A percentile compares a stretch with the other conserved stretches of the same genome.
These are phyloP conservation scores for Pterocles burchelli DNA, from an alignment of 2,113 vertebrate genomes.

Conservation along the genomic window DNA sequence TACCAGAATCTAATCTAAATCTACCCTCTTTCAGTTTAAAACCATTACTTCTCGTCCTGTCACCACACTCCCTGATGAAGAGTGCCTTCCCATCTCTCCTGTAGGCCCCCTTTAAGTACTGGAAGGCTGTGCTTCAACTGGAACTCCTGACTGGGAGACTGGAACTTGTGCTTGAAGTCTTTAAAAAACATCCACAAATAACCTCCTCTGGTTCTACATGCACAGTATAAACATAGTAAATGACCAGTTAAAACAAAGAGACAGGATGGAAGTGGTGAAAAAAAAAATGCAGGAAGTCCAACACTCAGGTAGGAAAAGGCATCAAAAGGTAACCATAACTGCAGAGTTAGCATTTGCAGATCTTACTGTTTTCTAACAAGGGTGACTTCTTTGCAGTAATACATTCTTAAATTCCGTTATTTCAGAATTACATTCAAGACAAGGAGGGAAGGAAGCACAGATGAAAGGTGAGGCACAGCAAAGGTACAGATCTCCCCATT, in stretches of 20 bases:
- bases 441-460: slow-evolving; percentile 2
- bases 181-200: too few species aligned
- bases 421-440: not conserved
- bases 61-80: too few species aligned
- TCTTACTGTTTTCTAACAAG: not conserved
- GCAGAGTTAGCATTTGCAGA: not conserved
- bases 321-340: not conserved
- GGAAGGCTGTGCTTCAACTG: too few species aligned
- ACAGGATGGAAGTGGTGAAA: not conserved
- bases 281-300: not conserved
- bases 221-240: not conserved
- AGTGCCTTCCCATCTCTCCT: too few species aligned
- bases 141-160: too few species aligned
- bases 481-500: not conserved
- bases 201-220: not conserved
- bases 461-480: not conserved
- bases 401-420: not conserved
- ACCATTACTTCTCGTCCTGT: too few species aligned
- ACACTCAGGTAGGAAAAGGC: not conserved
- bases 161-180: too few species aligned
- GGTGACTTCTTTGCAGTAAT: not conserved
- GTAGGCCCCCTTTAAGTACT: too few species aligned
- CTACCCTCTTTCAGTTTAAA: not conserved
- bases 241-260: not conserved
- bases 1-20: not conserved